phyloP scores from a whole-genome alignment of 2,113 vertebrate genomes.

The Lycocorax pyrrhopterus region DNA sequence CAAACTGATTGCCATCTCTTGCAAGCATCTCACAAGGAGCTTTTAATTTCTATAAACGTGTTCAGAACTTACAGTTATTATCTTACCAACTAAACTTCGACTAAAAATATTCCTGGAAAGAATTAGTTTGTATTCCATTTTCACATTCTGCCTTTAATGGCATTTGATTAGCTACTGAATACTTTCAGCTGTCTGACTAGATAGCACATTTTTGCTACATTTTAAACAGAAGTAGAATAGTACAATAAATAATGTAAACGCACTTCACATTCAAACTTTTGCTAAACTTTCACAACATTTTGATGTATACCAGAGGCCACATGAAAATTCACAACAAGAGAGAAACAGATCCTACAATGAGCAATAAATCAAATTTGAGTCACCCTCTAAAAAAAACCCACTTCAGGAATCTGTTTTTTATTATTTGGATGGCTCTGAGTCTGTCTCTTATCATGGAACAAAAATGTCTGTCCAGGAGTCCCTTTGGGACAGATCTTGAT shows the following conservation, averaged over 20 bases:
- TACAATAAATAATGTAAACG: slow-evolving; percentile 16
- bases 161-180: background rate
- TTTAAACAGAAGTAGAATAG: slow-evolving; percentile 3
- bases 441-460: background rate
- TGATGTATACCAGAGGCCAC: background rate
- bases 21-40: background rate
- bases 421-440: slow-evolving; percentile 7
- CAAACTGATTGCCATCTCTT: background rate
- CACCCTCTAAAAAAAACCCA: background rate
- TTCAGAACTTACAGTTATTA: background rate
- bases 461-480: background rate
- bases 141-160: background rate
- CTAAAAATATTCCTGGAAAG: background rate
- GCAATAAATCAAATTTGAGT: background rate
- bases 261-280: background rate
- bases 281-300: slow-evolving; percentile 25
- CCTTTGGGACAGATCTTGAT: background rate
- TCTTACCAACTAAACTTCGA: background rate
- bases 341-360: background rate
- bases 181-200: background rate
- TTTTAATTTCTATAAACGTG: background rate
- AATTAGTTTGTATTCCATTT: background rate
- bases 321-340: slow-evolving; percentile 4
- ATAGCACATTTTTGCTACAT: background rate
- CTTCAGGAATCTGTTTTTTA: background rate